Evolutionary conservation across 1,140 invertebrate genomes (phyloP).

Genomic region (Eumeta japonica): DNA sequence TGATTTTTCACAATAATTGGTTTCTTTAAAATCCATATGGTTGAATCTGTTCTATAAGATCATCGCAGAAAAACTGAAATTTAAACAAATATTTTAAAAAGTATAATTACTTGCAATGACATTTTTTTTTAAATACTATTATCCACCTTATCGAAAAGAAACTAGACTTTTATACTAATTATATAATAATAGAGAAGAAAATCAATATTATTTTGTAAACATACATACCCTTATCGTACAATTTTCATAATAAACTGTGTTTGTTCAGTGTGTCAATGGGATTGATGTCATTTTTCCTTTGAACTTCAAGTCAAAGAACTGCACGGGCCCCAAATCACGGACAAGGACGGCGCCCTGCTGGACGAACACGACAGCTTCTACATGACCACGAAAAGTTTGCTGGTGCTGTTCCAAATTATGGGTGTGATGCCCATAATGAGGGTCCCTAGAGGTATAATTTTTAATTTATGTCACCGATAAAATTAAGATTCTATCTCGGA

Average conservation of each 20-base stretch:
- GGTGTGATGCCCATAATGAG: constrained; percentile 71
- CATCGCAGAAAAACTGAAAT: no score
- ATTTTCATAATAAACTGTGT: no score
- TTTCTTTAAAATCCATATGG: no score
- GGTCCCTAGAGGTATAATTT: constrained; percentile 50
- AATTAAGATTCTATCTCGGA: constrained; percentile 49
- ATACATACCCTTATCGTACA: no score
- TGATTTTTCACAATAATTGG: no score
- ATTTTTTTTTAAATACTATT: no score
- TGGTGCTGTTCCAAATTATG: constrained; percentile 69
- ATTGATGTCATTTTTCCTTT: background rate
- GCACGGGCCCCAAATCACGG: constrained; percentile 38
- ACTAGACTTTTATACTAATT: no score
- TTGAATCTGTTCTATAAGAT: no score
- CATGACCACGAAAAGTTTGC: constrained; percentile 64
- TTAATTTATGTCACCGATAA: constrained; percentile 25
- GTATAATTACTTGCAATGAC: no score
- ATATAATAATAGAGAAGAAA: background rate
- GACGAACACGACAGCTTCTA: constrained; percentile 67
- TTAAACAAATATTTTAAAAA: no score
- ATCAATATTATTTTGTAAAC: background rate
- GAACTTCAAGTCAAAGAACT: constrained; percentile 26
- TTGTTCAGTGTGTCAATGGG: no score
- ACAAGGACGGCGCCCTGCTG: constrained; percentile 36
- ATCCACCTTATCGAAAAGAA: no score